These are phyloP conservation scores for Limonius californicus DNA, from an alignment of 1,140 invertebrate genomes.

Conservation along the genomic window DNA sequence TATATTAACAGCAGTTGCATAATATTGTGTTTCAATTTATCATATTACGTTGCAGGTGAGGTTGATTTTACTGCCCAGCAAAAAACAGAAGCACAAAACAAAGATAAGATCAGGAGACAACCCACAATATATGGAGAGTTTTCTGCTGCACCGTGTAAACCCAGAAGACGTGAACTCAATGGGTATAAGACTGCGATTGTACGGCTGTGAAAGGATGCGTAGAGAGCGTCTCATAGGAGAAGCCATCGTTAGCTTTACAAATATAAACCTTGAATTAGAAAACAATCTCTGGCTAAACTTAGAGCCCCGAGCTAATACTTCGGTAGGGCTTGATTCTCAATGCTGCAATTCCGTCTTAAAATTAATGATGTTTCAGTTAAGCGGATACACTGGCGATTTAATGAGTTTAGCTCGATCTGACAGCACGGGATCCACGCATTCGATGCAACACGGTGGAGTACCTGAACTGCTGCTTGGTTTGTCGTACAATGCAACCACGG, in stretches of 20 bases:
- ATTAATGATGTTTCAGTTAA: constrained; percentile 32
- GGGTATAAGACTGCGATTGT: constrained; percentile 85
- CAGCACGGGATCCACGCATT: constrained; percentile 88
- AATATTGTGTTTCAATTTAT: too few relatives aligned
- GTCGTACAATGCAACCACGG: constrained; percentile 90
- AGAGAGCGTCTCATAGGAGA: constrained; percentile 89
- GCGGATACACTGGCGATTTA: constrained; percentile 54
- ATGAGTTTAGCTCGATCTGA: constrained; percentile 84
- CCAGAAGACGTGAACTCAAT: constrained; percentile 90
- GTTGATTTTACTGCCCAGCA: constrained; percentile 79
- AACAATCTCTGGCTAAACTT: constrained; percentile 86
- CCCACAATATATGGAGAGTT: constrained; percentile 89
- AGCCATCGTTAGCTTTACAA: constrained; percentile 79
- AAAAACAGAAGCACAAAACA: constrained; percentile 91
- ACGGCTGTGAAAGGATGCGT: constrained; percentile 85
- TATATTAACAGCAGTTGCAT: too few relatives aligned
- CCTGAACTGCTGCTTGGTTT: constrained; percentile 86
- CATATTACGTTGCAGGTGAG: too few relatives aligned
- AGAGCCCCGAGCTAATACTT: constrained; percentile 74
- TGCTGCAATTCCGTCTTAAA: too few relatives aligned
- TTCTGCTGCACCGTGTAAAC: constrained; percentile 85
- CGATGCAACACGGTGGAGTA: constrained; percentile 83
- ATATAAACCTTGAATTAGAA: constrained; percentile 82
- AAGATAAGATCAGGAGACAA: constrained; percentile 83
- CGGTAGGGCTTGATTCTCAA: constrained; percentile 58